A percentile compares a stretch with the other conserved stretches of the same genome.
Evolutionary conservation across 2,888 invertebrate genomes (phyloP).

Genomic region (Neria commutata): DNA sequence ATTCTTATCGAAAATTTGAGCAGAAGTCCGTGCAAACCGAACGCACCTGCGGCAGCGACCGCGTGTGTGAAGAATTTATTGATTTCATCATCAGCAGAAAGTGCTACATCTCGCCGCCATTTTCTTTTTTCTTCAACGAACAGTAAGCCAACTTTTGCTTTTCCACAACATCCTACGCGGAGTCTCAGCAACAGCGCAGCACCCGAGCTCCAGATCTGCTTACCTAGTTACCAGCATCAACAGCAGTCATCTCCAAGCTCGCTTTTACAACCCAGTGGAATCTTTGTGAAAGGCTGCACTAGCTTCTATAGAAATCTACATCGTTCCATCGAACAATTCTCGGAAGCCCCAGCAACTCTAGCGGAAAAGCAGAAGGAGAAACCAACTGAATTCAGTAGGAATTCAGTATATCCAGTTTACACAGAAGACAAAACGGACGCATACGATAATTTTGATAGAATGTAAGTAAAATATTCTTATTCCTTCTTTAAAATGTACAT

Average conservation of each 20-base stretch:
- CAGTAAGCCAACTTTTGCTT: constrained; percentile 50
- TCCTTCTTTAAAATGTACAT: constrained; percentile 8
- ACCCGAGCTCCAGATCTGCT: constrained; percentile 36
- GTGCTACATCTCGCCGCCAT: constrained; percentile 54
- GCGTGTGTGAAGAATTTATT: constrained; percentile 51
- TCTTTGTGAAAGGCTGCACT: neutral
- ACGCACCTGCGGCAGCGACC: constrained; percentile 30
- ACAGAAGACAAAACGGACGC: constrained; percentile 48
- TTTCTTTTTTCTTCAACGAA: constrained; percentile 58
- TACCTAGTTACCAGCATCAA: constrained; percentile 23
- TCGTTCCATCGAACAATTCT: constrained; percentile 22
- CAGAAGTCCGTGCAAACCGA: constrained; percentile 44
- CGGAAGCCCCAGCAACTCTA: constrained; percentile 33
- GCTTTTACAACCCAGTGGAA: neutral
- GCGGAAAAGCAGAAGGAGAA: constrained; percentile 38
- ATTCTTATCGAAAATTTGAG: constrained; percentile 50
- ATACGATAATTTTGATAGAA: constrained; percentile 48
- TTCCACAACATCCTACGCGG: constrained; percentile 40
- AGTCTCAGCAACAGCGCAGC: constrained; percentile 37
- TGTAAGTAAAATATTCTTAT: constrained; percentile 46
- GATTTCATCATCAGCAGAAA: constrained; percentile 51
- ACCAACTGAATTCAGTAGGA: constrained; percentile 30
- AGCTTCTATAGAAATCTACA: constrained; percentile 13
- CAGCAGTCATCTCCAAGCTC: constrained; percentile 19
- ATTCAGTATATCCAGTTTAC: constrained; percentile 36